Percentiles rank a stretch among this genome's conserved stretches.
phyloP scores from a whole-genome alignment of 2,888 invertebrate genomes.

The Cloeon dipterum region DNA sequence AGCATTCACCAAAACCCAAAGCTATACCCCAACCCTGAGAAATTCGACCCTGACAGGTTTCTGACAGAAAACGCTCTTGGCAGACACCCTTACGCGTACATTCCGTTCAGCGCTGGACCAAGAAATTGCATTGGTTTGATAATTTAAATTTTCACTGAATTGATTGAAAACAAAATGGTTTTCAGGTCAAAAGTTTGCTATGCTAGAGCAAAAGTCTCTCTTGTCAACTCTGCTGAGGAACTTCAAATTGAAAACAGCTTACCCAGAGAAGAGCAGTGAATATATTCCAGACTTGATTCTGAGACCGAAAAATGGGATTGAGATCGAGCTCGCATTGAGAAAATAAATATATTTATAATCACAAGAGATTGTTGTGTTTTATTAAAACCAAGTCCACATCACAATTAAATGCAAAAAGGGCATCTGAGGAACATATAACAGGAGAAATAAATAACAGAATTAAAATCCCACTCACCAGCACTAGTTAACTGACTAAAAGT shows the following conservation, averaged over 20 bases:
- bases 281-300: constrained; percentile 15
- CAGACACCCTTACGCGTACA: background rate
- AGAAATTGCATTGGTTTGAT: background rate
- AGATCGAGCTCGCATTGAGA: constrained; percentile 12
- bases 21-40: constrained; percentile 35
- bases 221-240: constrained; percentile 14
- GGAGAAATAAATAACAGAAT: too few relatives aligned
- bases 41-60: constrained; percentile 19
- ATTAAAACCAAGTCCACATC: too few relatives aligned
- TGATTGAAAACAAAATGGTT: background rate
- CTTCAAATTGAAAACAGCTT: constrained; percentile 13
- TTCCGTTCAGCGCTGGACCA: constrained; percentile 4
- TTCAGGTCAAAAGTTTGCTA: constrained; percentile 10
- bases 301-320: constrained; percentile 14
- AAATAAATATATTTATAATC: too few relatives aligned
- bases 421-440: too few relatives aligned
- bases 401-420: too few relatives aligned
- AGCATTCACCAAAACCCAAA: constrained; percentile 38
- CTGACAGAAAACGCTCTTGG: constrained; percentile 1
- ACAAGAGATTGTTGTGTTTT: too few relatives aligned
- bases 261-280: constrained; percentile 13
- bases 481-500: too few relatives aligned
- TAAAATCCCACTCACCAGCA: too few relatives aligned
- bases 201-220: constrained; percentile 11
- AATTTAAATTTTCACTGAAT: background rate